phyloP scores from a whole-genome alignment of 2,797 vertebrate genomes.

The Aotus griseimembra region DNA sequence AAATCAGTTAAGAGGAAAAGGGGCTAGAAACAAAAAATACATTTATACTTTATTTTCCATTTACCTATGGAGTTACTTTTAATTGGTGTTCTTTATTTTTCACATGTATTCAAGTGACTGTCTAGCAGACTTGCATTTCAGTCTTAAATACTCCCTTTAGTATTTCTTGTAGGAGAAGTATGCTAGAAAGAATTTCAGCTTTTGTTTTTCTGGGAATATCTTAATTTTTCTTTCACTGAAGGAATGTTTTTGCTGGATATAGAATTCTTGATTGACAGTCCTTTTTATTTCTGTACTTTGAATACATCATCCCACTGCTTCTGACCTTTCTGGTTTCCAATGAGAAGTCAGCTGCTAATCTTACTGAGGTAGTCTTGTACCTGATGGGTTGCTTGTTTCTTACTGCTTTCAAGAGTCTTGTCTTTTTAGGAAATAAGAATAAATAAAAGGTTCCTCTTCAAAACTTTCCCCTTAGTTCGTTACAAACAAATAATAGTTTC shows the following conservation, averaged over 20 bases:
- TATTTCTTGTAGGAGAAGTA: background rate
- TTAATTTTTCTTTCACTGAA: background rate
- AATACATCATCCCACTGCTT: background rate
- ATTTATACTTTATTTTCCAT: background rate
- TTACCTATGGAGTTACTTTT: background rate
- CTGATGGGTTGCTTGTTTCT: background rate
- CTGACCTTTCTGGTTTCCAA: background rate
- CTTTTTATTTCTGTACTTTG: background rate
- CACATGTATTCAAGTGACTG: background rate
- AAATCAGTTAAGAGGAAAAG: background rate
- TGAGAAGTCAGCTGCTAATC: no score
- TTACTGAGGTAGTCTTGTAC: background rate
- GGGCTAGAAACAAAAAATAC: background rate
- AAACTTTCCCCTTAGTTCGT: no score
- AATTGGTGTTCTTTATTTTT: background rate
- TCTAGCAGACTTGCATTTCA: background rate
- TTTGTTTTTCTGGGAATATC: background rate
- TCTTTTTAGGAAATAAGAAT: no score
- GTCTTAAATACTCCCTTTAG: background rate
- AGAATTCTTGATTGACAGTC: background rate
- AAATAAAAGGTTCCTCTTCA: no score
- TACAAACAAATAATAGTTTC: no score
- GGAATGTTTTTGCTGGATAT: background rate
- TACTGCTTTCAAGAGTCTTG: background rate
- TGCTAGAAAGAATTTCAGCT: background rate